phyloP scores from a whole-genome alignment of 2,888 invertebrate species.

The Drosophila cognata region DNA sequence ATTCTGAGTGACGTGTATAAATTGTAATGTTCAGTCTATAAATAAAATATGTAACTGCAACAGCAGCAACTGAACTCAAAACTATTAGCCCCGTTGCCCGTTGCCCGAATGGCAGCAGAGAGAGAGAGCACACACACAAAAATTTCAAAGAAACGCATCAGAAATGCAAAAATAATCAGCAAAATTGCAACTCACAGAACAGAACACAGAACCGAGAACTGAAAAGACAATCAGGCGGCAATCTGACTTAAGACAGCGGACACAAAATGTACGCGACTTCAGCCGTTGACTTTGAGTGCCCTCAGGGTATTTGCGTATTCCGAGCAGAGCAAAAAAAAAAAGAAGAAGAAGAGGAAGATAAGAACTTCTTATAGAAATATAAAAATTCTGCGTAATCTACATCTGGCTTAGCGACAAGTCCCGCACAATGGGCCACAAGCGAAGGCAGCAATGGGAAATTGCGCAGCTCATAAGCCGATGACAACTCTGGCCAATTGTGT shows the following conservation, averaged over 20 bases:
- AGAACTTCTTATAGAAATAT: constrained; percentile 41
- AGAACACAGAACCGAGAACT: constrained; percentile 11
- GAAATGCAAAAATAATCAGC: constrained; percentile 79
- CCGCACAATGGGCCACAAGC: constrained; percentile 26
- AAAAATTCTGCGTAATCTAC: constrained; percentile 77
- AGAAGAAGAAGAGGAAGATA: constrained; percentile 9
- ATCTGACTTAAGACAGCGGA: constrained; percentile 42
- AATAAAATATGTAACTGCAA: constrained; percentile 58
- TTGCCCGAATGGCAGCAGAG: constrained; percentile 17
- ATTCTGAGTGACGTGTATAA: constrained; percentile 40
- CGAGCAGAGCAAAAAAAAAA: constrained; percentile 27
- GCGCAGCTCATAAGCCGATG: constrained; percentile 23
- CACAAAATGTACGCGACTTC: constrained; percentile 25
- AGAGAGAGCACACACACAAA: neutral
- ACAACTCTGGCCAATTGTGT: neutral
- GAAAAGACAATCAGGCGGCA: constrained; percentile 51
- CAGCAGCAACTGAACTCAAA: constrained; percentile 18
- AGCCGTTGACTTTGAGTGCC: constrained; percentile 64
- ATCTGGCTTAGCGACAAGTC: constrained; percentile 64
- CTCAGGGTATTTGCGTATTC: constrained; percentile 65
- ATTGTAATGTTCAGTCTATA: constrained; percentile 58
- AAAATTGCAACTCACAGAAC: constrained; percentile 36
- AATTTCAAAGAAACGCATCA: constrained; percentile 70
- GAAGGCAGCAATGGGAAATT: constrained; percentile 18
- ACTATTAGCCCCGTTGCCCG: constrained; percentile 35